phyloP scores from a whole-genome alignment of 1,140 invertebrate species.

The Platorchestia sp. region DNA sequence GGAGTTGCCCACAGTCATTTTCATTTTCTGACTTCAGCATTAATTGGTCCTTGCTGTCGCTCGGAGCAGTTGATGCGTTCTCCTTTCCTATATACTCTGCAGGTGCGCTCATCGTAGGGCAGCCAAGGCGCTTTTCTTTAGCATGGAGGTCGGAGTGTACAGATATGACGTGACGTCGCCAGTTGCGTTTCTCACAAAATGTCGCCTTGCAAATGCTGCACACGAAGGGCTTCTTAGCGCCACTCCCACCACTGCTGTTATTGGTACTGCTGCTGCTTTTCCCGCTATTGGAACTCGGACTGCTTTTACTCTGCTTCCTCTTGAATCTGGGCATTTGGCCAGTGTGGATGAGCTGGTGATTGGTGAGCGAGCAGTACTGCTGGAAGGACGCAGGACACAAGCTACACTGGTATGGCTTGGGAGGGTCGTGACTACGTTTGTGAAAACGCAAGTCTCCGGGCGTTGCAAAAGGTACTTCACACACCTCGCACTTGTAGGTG shows the following conservation, averaged over 20 bases:
- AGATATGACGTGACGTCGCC: conserved; percentile 64
- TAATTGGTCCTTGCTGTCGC: neutral
- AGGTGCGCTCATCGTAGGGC: conserved; percentile 54
- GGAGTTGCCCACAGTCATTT: neutral
- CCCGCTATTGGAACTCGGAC: conserved; percentile 44
- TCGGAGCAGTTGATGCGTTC: neutral
- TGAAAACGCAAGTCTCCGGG: conserved; percentile 72
- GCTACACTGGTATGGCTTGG: conserved; percentile 74
- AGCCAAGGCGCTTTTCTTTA: conserved; percentile 59
- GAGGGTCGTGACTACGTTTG: conserved; percentile 72
- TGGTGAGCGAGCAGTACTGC: conserved; percentile 62
- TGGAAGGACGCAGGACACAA: conserved; percentile 70
- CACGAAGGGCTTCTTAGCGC: conserved; percentile 62
- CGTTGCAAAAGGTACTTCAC: conserved; percentile 64
- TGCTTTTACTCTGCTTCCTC: conserved; percentile 59
- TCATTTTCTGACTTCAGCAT: neutral
- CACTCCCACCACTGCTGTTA: conserved; percentile 20
- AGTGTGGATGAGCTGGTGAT: conserved; percentile 67
- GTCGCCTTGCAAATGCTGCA: conserved; percentile 64
- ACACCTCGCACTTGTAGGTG: conserved; percentile 65
- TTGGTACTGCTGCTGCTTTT: neutral
- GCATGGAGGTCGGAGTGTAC: conserved; percentile 62
- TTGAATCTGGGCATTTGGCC: conserved; percentile 62
- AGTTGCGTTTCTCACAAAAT: conserved; percentile 67
- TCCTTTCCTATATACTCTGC: conserved; percentile 34